A percentile compares a stretch with the other conserved stretches of the same genome.
Conservation (phyloP, 2,113 vertebrate genomes). For the Eulacestoma nigropectus region DNA sequence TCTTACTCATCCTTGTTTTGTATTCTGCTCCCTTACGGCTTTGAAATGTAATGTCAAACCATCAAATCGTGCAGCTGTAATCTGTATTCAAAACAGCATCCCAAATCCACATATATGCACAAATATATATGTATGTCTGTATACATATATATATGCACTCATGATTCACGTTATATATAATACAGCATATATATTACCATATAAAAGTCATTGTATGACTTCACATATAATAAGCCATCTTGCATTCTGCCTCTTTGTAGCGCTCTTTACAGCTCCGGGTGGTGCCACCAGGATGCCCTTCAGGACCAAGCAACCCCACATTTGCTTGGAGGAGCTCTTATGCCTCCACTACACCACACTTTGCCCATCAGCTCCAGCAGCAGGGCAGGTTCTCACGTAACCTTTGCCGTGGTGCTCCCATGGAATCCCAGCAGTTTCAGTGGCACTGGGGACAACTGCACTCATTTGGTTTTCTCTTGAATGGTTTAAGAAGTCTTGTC, state of each 20-base stretch:
- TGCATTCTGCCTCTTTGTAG: background rate
- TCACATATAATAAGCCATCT: constrained; percentile 6
- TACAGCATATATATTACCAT: background rate
- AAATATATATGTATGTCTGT: background rate
- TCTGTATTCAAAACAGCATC: constrained; percentile 3
- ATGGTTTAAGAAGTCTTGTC: background rate
- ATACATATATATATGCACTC: background rate
- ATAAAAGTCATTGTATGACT: background rate
- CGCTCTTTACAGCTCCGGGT: background rate
- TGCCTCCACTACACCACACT: background rate
- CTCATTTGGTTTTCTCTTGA: background rate
- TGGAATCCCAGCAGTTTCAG: background rate
- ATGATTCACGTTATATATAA: background rate
- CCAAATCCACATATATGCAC: background rate
- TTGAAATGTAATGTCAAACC: background rate
- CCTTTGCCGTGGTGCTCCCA: background rate
- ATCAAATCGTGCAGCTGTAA: background rate
- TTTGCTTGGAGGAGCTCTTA: background rate
- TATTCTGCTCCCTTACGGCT: background rate
- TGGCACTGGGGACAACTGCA: background rate
- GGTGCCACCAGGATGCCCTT: background rate
- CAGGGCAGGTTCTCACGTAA: background rate
- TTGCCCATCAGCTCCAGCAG: background rate
- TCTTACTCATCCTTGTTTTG: background rate
- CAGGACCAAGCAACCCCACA: background rate